These are phyloP conservation scores for Xenopus borealis DNA, from an alignment of 2,113 vertebrate genomes.

Conservation along the genomic window DNA sequence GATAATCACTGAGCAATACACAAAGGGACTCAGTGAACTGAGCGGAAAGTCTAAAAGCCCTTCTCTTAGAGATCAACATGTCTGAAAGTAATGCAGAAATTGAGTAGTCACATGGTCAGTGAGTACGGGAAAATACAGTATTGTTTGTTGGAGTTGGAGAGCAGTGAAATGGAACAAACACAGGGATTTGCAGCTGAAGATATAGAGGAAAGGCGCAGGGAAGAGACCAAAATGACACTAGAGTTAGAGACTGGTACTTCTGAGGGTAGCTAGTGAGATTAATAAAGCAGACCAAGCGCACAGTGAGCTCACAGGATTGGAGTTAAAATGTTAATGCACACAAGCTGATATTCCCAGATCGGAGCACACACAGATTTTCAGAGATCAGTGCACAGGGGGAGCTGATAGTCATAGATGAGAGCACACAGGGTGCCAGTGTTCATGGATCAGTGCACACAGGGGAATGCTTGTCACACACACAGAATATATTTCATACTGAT, in stretches of 20 bases:
- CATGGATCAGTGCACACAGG: constrained; percentile 12
- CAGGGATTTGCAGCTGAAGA: constrained; percentile 29
- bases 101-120: not conserved
- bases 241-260: constrained; percentile 10
- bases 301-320: constrained; percentile 16
- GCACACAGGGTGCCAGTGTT: constrained; percentile 4
- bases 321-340: constrained; percentile 31
- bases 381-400: not conserved
- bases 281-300: constrained; percentile 4
- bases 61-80: not conserved
- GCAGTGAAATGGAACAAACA: constrained; percentile 18
- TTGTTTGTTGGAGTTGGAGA: not conserved
- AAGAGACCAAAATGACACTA: constrained; percentile 10
- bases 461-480: not conserved
- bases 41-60: not conserved
- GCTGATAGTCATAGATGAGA: constrained; percentile 2
- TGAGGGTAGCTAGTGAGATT: constrained; percentile 2
- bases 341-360: constrained; percentile 3
- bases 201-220: constrained; percentile 7
- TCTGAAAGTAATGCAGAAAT: not conserved
- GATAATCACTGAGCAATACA: constrained; percentile 7
- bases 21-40: not conserved
- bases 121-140: constrained; percentile 3
- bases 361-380: not conserved
- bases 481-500: not conserved